These are phyloP conservation scores for Probaryconus sp. DNA, from an alignment of 1,140 invertebrate species.

Conservation along the genomic window DNA sequence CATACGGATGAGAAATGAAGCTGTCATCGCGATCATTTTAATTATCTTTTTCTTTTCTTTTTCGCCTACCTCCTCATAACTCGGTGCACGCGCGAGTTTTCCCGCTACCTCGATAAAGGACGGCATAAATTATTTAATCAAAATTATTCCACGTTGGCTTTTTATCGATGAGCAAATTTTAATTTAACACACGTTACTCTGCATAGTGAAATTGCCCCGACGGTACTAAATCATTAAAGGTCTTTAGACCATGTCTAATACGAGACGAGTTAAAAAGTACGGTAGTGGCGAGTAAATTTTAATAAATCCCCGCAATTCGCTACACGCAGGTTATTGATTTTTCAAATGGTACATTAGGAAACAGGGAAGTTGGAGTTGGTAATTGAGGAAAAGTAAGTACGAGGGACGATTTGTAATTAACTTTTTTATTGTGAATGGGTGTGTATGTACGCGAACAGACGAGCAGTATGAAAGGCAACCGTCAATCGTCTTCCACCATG, in stretches of 20 bases:
- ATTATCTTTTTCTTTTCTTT: constrained; percentile 34
- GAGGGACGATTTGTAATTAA: constrained; percentile 62
- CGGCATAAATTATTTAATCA: too few species aligned
- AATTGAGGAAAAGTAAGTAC: constrained; percentile 33
- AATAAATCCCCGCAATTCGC: too few species aligned
- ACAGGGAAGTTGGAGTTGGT: constrained; percentile 18
- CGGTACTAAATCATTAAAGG: too few species aligned
- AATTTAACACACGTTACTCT: too few species aligned
- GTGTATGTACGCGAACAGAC: constrained; percentile 22
- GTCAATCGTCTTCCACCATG: constrained; percentile 42
- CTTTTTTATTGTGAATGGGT: constrained; percentile 61
- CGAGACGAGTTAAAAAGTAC: neutral
- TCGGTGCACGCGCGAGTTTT: neutral
- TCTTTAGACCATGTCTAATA: too few species aligned
- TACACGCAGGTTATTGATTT: too few species aligned
- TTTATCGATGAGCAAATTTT: too few species aligned
- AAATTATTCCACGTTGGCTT: too few species aligned
- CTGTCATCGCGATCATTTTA: constrained; percentile 54
- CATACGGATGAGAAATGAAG: constrained; percentile 49
- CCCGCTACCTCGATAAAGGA: too few species aligned
- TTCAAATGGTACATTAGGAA: neutral
- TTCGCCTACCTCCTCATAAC: neutral
- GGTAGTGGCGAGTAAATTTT: too few species aligned
- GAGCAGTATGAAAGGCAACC: constrained; percentile 25
- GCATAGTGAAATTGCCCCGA: too few species aligned